Conservation (phyloP, 2,113 vertebrate genomes). For the Patagioenas fasciata region DNA sequence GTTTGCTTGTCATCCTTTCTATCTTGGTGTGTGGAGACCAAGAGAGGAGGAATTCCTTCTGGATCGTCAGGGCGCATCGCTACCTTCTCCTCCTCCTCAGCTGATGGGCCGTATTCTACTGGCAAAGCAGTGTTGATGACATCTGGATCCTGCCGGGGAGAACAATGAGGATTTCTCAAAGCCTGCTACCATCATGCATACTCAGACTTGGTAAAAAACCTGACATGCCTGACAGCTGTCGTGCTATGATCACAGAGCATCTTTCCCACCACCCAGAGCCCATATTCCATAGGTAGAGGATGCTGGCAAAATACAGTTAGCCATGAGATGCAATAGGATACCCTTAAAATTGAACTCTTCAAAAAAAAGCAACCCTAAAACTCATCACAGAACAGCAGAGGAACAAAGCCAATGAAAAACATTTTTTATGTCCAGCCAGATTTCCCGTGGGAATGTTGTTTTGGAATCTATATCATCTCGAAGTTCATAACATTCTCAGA, state of each 20-base stretch:
- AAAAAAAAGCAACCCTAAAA: not conserved
- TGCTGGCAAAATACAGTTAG: not conserved
- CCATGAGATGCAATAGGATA: not conserved
- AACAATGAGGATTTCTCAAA: not conserved
- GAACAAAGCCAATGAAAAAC: not conserved
- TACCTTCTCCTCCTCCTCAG: constrained; percentile 92
- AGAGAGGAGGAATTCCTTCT: constrained; percentile 79
- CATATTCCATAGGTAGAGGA: not conserved
- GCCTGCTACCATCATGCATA: not conserved
- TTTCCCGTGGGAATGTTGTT: constrained; percentile 30
- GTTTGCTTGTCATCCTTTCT: constrained; percentile 49
- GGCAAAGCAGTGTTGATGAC: constrained; percentile 92
- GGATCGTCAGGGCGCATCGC: constrained; percentile 79
- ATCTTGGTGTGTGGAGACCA: constrained; percentile 76
- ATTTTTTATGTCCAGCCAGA: not conserved
- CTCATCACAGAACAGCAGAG: not conserved
- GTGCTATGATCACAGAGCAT: not conserved
- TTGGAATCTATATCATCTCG: not conserved
- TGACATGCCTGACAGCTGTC: not conserved
- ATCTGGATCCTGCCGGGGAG: constrained; percentile 86
- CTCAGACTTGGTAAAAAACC: not conserved
- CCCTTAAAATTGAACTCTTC: not conserved
- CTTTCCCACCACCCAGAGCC: not conserved
- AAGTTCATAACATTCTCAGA: constrained; percentile 11
- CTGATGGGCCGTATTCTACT: constrained; percentile 88